Conservation (phyloP, 2,113 vertebrate species). For the Bubo scandiacus region DNA sequence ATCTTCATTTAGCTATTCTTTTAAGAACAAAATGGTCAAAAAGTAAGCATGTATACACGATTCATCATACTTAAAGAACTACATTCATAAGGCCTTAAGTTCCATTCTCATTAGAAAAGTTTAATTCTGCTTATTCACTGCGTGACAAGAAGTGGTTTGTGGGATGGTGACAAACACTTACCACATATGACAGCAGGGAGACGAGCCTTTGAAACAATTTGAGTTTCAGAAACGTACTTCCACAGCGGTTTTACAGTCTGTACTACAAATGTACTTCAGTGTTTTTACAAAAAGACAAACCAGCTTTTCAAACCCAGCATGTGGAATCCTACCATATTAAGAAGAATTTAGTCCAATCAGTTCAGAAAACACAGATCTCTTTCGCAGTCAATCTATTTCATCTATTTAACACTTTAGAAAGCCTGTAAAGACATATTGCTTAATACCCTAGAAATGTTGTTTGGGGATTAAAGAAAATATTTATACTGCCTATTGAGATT, state of each 20-base stretch:
- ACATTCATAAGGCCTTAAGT: slow-evolving; percentile 19
- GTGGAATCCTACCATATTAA: not conserved
- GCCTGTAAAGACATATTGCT: not conserved
- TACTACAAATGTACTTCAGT: slow-evolving; percentile 40
- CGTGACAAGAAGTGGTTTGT: slow-evolving; percentile 70
- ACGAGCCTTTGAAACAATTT: slow-evolving; percentile 67
- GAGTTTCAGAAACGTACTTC: slow-evolving; percentile 68
- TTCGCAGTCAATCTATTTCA: not conserved
- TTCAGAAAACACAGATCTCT: not conserved
- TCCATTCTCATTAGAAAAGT: slow-evolving; percentile 49
- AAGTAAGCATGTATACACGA: not conserved
- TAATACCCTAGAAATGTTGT: not conserved
- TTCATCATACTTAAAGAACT: not conserved
- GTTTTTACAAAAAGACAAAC: slow-evolving; percentile 15
- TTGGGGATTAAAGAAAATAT: not conserved
- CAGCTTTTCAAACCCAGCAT: slow-evolving; percentile 4
- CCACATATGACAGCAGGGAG: slow-evolving; percentile 63
- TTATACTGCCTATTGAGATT: not conserved
- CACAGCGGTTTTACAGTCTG: slow-evolving; percentile 52
- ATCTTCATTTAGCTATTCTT: not conserved
- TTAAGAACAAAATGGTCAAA: not conserved
- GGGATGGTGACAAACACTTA: slow-evolving; percentile 67
- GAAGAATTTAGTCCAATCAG: not conserved
- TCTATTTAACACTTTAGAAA: not conserved
- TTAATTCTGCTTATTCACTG: slow-evolving; percentile 73